Percentiles rank a stretch among this genome's conserved stretches.
Evolutionary conservation across 2,888 invertebrate species (phyloP).

Genomic region (Phasia obesa): DNA sequence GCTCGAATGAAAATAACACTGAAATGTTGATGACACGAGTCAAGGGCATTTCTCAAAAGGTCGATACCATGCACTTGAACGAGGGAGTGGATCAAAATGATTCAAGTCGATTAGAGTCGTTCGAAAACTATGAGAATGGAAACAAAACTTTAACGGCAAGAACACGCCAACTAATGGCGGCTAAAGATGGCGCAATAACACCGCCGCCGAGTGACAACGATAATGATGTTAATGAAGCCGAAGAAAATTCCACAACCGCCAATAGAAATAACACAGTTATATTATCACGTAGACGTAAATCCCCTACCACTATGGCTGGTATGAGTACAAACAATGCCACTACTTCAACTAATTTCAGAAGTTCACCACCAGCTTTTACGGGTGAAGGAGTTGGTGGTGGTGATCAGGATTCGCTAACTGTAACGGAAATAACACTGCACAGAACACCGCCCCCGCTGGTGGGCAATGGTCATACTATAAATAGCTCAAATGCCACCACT

Average conservation of each 20-base stretch:
- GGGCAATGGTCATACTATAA: constrained; percentile 37
- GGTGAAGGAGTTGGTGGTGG: constrained; percentile 17
- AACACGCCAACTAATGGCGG: constrained; percentile 51
- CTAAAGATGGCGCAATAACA: constrained; percentile 66
- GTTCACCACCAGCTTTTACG: constrained; percentile 34
- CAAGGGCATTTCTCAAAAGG: constrained; percentile 85
- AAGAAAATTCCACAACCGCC: constrained; percentile 66
- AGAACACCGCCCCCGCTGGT: constrained; percentile 50
- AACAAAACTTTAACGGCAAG: constrained; percentile 53
- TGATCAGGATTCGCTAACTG: not conserved
- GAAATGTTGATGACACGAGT: constrained; percentile 80
- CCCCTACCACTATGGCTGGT: constrained; percentile 51
- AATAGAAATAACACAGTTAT: constrained; percentile 60
- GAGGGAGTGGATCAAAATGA: constrained; percentile 83
- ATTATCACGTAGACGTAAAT: constrained; percentile 71
- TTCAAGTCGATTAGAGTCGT: constrained; percentile 60
- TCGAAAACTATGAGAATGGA: constrained; percentile 64
- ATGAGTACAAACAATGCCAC: constrained; percentile 16
- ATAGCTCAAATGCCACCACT: constrained; percentile 27
- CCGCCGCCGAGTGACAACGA: constrained; percentile 69
- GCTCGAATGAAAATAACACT: constrained; percentile 73
- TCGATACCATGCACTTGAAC: constrained; percentile 86
- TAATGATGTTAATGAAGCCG: constrained; percentile 68
- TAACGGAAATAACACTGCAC: constrained; percentile 37
- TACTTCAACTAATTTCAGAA: constrained; percentile 36